Conservation (phyloP, 2,797 vertebrate genomes). For the Rhinogobio ventralis region DNA sequence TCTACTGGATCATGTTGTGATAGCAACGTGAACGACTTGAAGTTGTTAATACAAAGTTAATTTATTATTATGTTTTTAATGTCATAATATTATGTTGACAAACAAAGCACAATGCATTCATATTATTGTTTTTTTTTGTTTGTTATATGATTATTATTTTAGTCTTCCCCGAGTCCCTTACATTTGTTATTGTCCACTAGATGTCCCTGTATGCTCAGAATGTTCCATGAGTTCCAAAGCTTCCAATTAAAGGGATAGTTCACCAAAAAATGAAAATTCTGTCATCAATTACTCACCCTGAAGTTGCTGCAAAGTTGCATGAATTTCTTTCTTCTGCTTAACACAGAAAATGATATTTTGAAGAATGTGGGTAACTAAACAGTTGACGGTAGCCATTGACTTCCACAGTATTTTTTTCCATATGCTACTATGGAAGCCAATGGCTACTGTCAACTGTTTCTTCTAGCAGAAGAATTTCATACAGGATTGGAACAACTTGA, state of each 20-base stretch:
- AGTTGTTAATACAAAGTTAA: background rate
- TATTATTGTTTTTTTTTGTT: constrained; percentile 11
- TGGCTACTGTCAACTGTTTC: background rate
- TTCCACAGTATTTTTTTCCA: background rate
- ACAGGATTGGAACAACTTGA: background rate
- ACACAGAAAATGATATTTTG: background rate
- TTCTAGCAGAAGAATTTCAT: background rate
- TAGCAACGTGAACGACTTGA: too few species aligned
- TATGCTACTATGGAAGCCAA: too few species aligned
- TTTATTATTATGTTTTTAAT: constrained; percentile 15
- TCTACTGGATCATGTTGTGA: constrained; percentile 54
- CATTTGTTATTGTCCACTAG: constrained; percentile 31
- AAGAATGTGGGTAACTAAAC: background rate
- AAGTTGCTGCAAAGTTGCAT: background rate
- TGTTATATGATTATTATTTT: background rate
- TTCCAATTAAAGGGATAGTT: background rate
- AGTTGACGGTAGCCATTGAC: background rate
- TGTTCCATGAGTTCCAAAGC: too few species aligned
- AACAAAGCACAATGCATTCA: background rate
- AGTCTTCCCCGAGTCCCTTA: background rate
- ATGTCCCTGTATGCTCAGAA: constrained; percentile 2
- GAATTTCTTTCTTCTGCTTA: background rate
- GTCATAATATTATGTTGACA: background rate
- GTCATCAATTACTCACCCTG: background rate
- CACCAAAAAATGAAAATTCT: background rate